Conservation (phyloP, 1,140 invertebrate genomes). For the Papilio polytes region DNA sequence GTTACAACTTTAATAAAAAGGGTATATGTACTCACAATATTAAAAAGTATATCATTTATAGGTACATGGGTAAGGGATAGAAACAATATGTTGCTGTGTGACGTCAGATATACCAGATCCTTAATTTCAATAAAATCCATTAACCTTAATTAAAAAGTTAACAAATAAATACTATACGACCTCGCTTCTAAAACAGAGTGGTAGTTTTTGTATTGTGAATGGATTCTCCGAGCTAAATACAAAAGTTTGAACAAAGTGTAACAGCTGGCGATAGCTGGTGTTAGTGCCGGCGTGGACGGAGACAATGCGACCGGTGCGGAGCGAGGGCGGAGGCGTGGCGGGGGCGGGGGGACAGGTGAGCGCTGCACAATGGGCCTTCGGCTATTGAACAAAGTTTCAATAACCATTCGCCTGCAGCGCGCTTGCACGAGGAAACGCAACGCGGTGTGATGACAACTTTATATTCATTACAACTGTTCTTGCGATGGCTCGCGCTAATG, state of each 20-base stretch:
- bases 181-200: not conserved
- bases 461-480: conserved; percentile 1
- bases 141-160: not conserved
- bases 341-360: not conserved
- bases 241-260: conserved; percentile 5
- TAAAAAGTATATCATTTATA: not conserved
- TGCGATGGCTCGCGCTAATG: not conserved
- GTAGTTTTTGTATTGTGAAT: not conserved
- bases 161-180: not conserved
- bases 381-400: conserved; percentile 21
- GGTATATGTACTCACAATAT: not conserved
- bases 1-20: not conserved
- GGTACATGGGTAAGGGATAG: not conserved
- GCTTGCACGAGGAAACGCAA: not conserved
- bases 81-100: not conserved
- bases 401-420: not conserved
- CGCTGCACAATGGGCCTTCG: not conserved
- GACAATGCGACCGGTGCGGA: not conserved
- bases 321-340: not conserved
- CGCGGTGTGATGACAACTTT: conserved; percentile 6
- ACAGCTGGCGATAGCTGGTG: not conserved
- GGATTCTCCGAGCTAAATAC: not conserved
- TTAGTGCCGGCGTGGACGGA: not conserved
- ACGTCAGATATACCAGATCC: too few relatives aligned
- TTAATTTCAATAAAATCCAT: not conserved